These are phyloP conservation scores for Crax fasciolata DNA, from an alignment of 2,797 vertebrate species.

Conservation along the genomic window DNA sequence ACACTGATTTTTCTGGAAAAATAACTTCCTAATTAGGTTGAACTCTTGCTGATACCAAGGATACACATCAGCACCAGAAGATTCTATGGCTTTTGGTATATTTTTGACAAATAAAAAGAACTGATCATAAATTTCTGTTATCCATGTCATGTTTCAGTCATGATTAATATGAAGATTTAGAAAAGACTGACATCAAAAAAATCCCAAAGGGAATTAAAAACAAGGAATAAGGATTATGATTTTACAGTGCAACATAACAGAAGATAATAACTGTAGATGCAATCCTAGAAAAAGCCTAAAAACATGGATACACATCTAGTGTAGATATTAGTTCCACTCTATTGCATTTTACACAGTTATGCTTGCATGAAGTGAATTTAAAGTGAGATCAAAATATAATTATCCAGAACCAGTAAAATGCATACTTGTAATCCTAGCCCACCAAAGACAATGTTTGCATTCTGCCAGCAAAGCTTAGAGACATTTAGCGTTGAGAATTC, in stretches of 20 bases:
- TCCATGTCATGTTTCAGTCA: background rate
- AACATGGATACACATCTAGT: background rate
- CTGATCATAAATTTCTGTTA: background rate
- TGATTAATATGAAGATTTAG: background rate
- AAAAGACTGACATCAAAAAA: background rate
- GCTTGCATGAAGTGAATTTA: background rate
- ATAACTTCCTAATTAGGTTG: background rate
- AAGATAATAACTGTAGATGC: background rate
- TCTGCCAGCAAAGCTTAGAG: background rate
- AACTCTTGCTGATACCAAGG: background rate
- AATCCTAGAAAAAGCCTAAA: background rate
- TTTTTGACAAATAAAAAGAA: background rate
- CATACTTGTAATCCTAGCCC: background rate
- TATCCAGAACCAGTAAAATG: background rate
- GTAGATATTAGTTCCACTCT: background rate
- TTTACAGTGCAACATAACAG: background rate
- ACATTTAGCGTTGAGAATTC: background rate
- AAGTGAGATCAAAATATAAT: background rate
- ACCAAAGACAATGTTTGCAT: background rate
- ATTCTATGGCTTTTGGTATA: background rate
- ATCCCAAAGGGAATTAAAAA: background rate
- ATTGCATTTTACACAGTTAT: background rate
- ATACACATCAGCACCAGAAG: background rate
- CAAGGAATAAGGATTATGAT: background rate
- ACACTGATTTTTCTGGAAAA: background rate